Base-by-base conservation (phyloP, 2,888 invertebrate genomes). In the Caenorhabditis uteleia region DNA sequence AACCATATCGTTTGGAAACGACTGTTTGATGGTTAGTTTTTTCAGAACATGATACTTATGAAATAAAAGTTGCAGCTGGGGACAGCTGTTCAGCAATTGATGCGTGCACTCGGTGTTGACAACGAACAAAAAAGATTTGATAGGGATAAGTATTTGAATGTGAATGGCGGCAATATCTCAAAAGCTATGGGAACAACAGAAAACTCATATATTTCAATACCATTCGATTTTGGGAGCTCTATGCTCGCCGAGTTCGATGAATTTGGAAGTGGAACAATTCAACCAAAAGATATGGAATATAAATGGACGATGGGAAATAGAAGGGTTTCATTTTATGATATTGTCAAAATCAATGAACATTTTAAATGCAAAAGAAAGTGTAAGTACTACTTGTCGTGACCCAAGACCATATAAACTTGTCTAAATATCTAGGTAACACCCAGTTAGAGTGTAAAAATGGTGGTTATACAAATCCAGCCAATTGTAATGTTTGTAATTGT, bases 311-410 rank as follows among this genome's bases (percentile, higher is more conserved):
- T 75, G 71, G 75, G 75, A 4, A 62, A 61, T 12, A 68, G 73
- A 36, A 58, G 69, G 14, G 69, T 74, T 10, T 57, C 67, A 29
- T 75, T 75, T 46, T 69, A 69, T 31, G 80, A 80, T 56, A 69
- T 80, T 20, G 68, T 72, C 4, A 75, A 74, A 68, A 77, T 80
- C 76, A 80, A 80, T 56, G 68, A 72, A 27, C 74, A 75, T 39
- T 80, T 80, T 56, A 64, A 69, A 54, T 65, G 74, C 70, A 14
- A 26, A 8, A 40, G 25, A 6, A 20, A 40, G n/a, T n/a, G n/a
- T n/a, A n/a, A n/a, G n/a, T n/a, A n/a, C n/a, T n/a, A n/a, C n/a
- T n/a, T n/a, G n/a, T n/a, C n/a, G n/a, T n/a, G 14, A n/a, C n/a
- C n/a, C n/a, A n/a, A n/a, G n/a, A n/a, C n/a, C n/a, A n/a, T n/a